phyloP scores from a whole-genome alignment of 2,797 vertebrate genomes.

The Anas bernieri region DNA sequence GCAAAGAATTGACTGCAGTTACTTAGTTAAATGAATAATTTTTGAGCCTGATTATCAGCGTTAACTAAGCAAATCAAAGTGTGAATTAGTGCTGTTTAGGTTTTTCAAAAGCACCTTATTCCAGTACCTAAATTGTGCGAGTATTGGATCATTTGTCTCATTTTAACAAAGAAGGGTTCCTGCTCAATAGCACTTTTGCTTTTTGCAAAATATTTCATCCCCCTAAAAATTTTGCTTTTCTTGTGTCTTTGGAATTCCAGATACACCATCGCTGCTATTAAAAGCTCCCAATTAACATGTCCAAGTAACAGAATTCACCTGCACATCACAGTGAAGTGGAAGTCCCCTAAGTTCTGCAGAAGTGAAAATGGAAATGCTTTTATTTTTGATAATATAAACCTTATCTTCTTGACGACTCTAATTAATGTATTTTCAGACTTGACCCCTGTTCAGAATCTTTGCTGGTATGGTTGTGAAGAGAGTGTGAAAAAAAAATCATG shows the following conservation, averaged over 20 bases:
- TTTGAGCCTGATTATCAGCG: neutral
- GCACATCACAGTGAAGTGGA: neutral
- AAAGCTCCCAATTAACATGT: neutral
- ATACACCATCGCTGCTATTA: neutral
- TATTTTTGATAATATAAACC: neutral
- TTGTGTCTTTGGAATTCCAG: neutral
- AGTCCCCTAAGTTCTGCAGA: neutral
- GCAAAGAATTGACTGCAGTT: neutral
- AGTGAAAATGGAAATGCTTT: neutral
- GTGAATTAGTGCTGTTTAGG: neutral
- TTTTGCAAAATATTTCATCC: neutral
- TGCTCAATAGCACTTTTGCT: neutral
- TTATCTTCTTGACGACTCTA: neutral
- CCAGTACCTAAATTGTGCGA: neutral
- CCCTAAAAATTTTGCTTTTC: neutral
- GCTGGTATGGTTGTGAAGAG: neutral
- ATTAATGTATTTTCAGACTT: neutral
- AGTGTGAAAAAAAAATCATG: neutral
- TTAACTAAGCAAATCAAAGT: neutral
- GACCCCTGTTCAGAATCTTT: neutral
- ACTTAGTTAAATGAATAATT: neutral
- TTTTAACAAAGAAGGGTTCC: neutral
- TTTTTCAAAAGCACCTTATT: neutral
- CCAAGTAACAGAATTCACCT: neutral
- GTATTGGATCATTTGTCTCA: neutral